phyloP scores from a whole-genome alignment of 2,797 vertebrate genomes.

The Staurois parvus region DNA sequence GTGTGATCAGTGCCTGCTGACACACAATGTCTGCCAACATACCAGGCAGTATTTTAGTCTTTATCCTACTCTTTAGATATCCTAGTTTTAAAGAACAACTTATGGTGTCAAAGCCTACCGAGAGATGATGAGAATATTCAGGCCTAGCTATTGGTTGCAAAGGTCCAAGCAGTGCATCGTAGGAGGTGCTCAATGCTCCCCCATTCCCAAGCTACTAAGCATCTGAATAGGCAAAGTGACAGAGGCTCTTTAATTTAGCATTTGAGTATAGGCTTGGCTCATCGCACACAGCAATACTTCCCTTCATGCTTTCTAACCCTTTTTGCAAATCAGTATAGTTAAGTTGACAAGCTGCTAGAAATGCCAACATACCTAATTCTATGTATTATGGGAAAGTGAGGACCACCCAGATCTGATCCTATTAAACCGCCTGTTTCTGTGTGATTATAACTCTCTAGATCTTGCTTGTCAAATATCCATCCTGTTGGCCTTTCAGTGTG shows the following conservation, averaged over 20 bases:
- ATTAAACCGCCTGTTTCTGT: not conserved
- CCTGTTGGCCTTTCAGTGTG: not conserved
- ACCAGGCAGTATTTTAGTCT: too few species aligned
- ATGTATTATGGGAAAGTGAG: slow-evolving; percentile 7
- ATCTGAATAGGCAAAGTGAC: not conserved
- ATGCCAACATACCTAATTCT: not conserved
- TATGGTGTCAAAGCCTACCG: too few species aligned
- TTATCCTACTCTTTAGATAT: too few species aligned
- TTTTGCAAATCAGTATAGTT: not conserved
- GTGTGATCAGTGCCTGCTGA: too few species aligned
- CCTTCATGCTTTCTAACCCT: not conserved
- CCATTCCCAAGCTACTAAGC: too few species aligned
- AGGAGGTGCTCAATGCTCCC: too few species aligned
- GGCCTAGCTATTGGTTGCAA: not conserved
- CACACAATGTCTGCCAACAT: too few species aligned
- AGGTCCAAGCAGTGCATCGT: too few species aligned
- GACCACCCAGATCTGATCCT: slow-evolving; percentile 48
- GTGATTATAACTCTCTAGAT: not conserved
- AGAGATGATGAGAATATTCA: not conserved
- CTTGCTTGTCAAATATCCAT: not conserved
- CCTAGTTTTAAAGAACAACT: too few species aligned
- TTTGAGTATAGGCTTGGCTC: not conserved
- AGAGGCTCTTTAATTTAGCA: too few species aligned
- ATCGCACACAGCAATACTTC: not conserved
- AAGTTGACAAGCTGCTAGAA: not conserved